A percentile compares a stretch with the other conserved stretches of the same genome.
phyloP scores from a whole-genome alignment of 1,140 invertebrate species.

The Cepaea nemoralis region DNA sequence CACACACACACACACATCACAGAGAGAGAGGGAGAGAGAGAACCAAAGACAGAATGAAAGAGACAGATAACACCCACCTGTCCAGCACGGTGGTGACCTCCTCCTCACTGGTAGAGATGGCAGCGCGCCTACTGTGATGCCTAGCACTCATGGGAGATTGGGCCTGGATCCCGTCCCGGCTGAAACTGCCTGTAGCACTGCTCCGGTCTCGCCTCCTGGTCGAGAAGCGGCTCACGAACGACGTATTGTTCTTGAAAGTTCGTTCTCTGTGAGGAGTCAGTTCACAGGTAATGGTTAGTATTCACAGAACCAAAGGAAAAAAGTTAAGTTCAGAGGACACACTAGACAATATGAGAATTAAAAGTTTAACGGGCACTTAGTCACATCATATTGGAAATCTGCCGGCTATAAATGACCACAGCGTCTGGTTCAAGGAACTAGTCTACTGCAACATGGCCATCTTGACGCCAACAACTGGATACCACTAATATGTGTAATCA shows the following conservation, averaged over 20 bases:
- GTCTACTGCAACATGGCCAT: too few relatives aligned
- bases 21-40: not conserved
- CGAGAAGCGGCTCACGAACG: conserved; percentile 67
- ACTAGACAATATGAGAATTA: too few relatives aligned
- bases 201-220: conserved; percentile 60
- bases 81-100: conserved; percentile 61
- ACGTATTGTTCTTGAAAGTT: conserved; percentile 63
- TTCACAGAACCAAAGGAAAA: too few relatives aligned
- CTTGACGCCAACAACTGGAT: too few relatives aligned
- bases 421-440: too few relatives aligned
- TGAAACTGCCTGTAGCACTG: conserved; percentile 37
- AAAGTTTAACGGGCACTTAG: too few relatives aligned
- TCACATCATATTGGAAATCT: too few relatives aligned
- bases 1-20: not conserved
- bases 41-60: too few relatives aligned
- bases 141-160: conserved; percentile 61
- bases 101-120: conserved; percentile 46
- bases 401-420: too few relatives aligned
- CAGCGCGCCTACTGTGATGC: conserved; percentile 42
- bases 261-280: conserved; percentile 58
- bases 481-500: too few relatives aligned
- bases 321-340: too few relatives aligned
- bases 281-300: too few relatives aligned
- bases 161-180: conserved; percentile 23
- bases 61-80: conserved; percentile 51